Conservation (phyloP, 2,113 vertebrate species). For the Romanogobio albipinnatus region DNA sequence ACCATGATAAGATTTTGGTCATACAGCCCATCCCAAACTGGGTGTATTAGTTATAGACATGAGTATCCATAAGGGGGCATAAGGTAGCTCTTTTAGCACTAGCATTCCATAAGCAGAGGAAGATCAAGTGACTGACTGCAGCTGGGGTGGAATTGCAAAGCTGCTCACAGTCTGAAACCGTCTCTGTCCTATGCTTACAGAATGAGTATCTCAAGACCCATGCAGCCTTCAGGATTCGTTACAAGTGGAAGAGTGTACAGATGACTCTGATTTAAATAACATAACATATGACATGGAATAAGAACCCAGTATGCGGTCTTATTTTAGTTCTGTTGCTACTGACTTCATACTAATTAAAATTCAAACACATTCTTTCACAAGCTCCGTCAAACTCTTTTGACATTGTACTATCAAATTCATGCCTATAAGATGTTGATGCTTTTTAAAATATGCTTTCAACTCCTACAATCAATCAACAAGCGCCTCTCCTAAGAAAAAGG, state of each 20-base stretch:
- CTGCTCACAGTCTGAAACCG: constrained; percentile 29
- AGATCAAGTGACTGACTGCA: constrained; percentile 53
- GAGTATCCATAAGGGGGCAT: constrained; percentile 59
- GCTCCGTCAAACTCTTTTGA: background rate
- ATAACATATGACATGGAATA: constrained; percentile 51
- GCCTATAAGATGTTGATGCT: background rate
- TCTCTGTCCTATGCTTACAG: constrained; percentile 50
- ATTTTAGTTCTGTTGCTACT: constrained; percentile 45
- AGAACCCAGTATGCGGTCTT: constrained; percentile 35
- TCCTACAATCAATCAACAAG: background rate
- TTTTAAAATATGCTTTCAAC: constrained; percentile 27
- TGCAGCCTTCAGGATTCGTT: constrained; percentile 28
- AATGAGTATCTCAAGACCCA: constrained; percentile 45
- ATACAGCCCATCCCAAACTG: background rate
- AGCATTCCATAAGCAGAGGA: constrained; percentile 47
- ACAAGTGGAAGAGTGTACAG: constrained; percentile 40
- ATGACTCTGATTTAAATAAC: constrained; percentile 56
- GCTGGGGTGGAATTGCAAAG: constrained; percentile 48
- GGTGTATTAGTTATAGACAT: constrained; percentile 41
- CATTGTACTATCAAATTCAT: background rate
- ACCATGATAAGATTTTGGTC: background rate
- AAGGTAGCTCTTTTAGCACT: constrained; percentile 50
- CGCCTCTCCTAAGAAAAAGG: background rate
- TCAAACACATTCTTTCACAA: background rate
- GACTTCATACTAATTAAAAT: constrained; percentile 17